These are phyloP conservation scores for Calosoma granatense DNA, from an alignment of 1,140 invertebrate genomes.

Conservation along the genomic window DNA sequence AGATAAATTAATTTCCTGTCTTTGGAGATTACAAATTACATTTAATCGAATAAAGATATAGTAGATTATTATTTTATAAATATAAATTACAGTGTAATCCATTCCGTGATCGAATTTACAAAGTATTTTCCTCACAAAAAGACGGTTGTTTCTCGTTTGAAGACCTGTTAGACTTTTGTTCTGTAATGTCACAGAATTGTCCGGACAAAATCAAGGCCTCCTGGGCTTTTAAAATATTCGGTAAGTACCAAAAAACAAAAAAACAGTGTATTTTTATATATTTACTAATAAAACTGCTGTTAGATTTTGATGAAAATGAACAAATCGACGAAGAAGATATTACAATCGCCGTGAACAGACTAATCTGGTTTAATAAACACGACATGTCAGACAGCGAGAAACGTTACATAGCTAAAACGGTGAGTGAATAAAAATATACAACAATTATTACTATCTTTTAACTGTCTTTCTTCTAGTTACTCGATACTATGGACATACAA, in stretches of 20 bases:
- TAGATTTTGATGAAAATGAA: slow-evolving; percentile 50
- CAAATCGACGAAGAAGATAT: slow-evolving; percentile 44
- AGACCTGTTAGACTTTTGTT: slow-evolving; percentile 63
- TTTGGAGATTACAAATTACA: neutral
- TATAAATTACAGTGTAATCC: slow-evolving; percentile 57
- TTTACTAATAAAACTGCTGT: slow-evolving; percentile 12
- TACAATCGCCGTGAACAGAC: slow-evolving; percentile 38
- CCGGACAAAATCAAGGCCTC: slow-evolving; percentile 55
- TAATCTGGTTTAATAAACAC: slow-evolving; percentile 32
- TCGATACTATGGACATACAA: slow-evolving; percentile 46
- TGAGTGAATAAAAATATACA: neutral
- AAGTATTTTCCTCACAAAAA: slow-evolving; percentile 59
- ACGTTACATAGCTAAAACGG: too few relatives aligned
- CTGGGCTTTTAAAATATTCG: slow-evolving; percentile 71
- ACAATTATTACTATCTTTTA: neutral
- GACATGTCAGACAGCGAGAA: neutral
- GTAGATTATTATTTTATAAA: slow-evolving; percentile 2
- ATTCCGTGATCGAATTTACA: slow-evolving; percentile 54
- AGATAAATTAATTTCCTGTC: neutral
- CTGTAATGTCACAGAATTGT: slow-evolving; percentile 58
- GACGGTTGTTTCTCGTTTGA: slow-evolving; percentile 59
- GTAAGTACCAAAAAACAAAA: slow-evolving; percentile 34
- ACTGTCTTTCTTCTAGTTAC: slow-evolving; percentile 33
- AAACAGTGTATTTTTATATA: neutral
- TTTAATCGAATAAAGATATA: neutral